A percentile compares a stretch with the other conserved stretches of the same genome.
Conservation (phyloP, 2,797 vertebrate genomes). For the Hemitrygon akajei region DNA sequence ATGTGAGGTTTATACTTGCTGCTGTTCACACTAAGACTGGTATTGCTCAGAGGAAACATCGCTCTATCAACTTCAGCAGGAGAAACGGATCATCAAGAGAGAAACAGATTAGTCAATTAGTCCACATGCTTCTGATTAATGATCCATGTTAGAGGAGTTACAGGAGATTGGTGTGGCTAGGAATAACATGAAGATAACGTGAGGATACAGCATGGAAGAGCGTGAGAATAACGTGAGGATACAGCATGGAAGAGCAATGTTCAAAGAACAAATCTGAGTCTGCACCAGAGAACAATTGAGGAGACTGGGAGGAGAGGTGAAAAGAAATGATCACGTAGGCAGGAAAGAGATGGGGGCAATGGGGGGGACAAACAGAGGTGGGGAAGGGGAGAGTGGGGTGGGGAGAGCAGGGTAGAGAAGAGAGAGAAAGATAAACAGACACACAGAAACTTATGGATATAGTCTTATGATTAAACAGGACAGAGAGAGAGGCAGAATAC, state of each 20-base stretch:
- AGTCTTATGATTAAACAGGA: background rate
- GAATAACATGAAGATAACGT: no score
- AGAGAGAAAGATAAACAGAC: background rate
- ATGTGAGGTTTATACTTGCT: no score
- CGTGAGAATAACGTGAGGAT: no score
- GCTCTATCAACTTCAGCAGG: background rate
- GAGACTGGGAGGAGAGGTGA: no score
- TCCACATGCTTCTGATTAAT: background rate
- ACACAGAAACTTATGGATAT: no score
- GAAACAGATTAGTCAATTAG: background rate
- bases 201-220: no score
- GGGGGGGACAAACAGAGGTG: background rate
- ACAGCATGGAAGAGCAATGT: no score
- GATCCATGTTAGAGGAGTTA: no score
- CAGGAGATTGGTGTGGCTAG: no score
- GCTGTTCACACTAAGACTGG: background rate
- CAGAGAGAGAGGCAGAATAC: background rate
- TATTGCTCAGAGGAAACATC: background rate
- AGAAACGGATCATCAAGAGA: background rate
- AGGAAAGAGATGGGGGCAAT: background rate
- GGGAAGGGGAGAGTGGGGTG: conserved; percentile 23
- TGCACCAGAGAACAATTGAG: no score
- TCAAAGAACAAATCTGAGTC: no score
- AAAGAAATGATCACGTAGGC: no score
- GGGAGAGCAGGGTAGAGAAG: background rate